These are phyloP conservation scores for Riparia riparia DNA, from an alignment of 2,113 vertebrate species.

Conservation along the genomic window DNA sequence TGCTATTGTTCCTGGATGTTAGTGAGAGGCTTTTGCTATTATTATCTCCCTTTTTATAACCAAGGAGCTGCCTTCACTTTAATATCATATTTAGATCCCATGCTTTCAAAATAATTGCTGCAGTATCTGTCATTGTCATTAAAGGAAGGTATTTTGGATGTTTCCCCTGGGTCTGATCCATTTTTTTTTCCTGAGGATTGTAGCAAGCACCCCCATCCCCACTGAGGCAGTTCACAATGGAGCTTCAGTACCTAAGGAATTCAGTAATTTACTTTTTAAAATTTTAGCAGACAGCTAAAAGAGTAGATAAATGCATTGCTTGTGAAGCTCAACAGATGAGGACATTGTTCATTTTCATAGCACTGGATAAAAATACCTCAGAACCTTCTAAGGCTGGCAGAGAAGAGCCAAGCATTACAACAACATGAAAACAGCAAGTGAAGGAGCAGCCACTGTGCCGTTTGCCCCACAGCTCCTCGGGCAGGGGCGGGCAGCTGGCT, in stretches of 20 bases:
- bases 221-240: neutral
- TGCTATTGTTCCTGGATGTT: neutral
- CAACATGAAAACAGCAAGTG: neutral
- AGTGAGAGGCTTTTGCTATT: neutral
- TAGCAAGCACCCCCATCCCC: neutral
- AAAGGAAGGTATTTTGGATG: conserved; percentile 21
- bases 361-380: neutral
- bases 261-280: neutral
- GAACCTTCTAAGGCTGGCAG: neutral
- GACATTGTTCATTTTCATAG: neutral
- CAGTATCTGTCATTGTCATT: neutral
- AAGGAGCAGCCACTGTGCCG: neutral
- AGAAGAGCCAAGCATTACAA: neutral
- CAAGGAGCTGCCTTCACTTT: neutral
- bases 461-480: neutral
- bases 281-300: neutral
- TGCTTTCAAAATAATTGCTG: conserved; percentile 39
- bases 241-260: neutral
- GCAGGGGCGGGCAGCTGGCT: neutral
- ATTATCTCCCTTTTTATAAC: neutral
- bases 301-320: neutral
- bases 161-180: conserved; percentile 29
- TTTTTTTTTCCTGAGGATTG: neutral
- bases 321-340: neutral
- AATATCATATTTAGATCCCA: neutral